Evolutionary conservation across 2,888 invertebrate species (phyloP).

Genomic region (Leptinotarsa juncta): DNA sequence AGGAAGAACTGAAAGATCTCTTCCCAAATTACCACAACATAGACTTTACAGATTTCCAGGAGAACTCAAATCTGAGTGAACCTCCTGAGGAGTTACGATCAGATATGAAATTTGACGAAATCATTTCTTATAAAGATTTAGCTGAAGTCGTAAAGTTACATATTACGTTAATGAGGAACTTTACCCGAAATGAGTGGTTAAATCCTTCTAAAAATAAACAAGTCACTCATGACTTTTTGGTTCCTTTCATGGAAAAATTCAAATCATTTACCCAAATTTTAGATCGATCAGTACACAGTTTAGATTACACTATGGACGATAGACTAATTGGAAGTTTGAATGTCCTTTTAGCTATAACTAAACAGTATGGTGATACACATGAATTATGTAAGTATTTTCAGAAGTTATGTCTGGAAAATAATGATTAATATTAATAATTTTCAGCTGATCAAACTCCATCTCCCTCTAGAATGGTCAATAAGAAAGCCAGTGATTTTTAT

Average conservation of each 20-base stretch:
- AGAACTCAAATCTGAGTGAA: constrained; percentile 49
- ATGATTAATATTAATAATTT: constrained; percentile 27
- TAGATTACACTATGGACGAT: constrained; percentile 70
- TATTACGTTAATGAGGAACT: constrained; percentile 70
- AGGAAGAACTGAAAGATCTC: constrained; percentile 74
- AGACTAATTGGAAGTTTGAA: constrained; percentile 71
- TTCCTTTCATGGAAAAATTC: constrained; percentile 72
- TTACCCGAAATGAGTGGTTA: constrained; percentile 74
- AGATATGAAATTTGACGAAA: constrained; percentile 43
- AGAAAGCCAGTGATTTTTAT: constrained; percentile 78
- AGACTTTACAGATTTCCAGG: constrained; percentile 77
- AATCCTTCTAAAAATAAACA: constrained; percentile 62
- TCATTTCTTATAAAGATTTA: constrained; percentile 69
- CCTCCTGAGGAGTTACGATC: constrained; percentile 33
- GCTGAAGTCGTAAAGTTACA: constrained; percentile 73
- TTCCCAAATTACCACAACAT: constrained; percentile 77
- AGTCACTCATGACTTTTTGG: constrained; percentile 63
- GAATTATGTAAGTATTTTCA: constrained; percentile 49
- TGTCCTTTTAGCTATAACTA: constrained; percentile 70
- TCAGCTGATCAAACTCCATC: constrained; percentile 50
- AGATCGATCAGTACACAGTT: constrained; percentile 67
- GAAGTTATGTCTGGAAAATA: not conserved
- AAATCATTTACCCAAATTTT: constrained; percentile 71
- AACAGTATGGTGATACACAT: constrained; percentile 65
- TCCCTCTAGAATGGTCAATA: constrained; percentile 47